Evolutionary conservation across 1,140 invertebrate species (phyloP).

Genomic region (Bombus sibiricus): DNA sequence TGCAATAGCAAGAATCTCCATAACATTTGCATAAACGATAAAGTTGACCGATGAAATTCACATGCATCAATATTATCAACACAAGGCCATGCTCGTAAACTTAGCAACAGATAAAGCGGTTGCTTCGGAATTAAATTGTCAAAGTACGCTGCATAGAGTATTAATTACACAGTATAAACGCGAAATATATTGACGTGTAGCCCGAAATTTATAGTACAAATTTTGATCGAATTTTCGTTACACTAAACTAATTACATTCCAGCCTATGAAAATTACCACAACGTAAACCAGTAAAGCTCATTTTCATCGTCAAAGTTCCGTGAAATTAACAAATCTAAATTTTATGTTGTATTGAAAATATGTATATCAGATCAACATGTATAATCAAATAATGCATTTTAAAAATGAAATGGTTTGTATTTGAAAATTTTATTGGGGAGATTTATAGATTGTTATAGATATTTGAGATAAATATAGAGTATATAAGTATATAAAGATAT

Average conservation of each 20-base stretch:
- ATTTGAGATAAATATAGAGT: background rate
- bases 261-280: background rate
- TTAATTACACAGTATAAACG: background rate
- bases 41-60: constrained; percentile 3
- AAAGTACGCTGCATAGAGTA: background rate
- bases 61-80: background rate
- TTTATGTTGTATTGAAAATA: background rate
- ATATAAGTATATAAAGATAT: background rate
- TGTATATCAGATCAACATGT: background rate
- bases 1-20: background rate
- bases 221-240: constrained; percentile 1
- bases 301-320: background rate
- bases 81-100: background rate
- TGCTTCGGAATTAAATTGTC: background rate
- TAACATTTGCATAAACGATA: constrained; percentile 12
- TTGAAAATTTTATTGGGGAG: background rate
- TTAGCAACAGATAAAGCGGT: background rate
- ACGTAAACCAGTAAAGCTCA: background rate
- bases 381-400: background rate
- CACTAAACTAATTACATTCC: background rate
- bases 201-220: background rate
- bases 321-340: background rate
- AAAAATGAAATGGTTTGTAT: background rate
- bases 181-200: background rate
- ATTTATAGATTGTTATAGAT: background rate